phyloP scores from a whole-genome alignment of 2,888 invertebrate species.

The Cabera pusaria region DNA sequence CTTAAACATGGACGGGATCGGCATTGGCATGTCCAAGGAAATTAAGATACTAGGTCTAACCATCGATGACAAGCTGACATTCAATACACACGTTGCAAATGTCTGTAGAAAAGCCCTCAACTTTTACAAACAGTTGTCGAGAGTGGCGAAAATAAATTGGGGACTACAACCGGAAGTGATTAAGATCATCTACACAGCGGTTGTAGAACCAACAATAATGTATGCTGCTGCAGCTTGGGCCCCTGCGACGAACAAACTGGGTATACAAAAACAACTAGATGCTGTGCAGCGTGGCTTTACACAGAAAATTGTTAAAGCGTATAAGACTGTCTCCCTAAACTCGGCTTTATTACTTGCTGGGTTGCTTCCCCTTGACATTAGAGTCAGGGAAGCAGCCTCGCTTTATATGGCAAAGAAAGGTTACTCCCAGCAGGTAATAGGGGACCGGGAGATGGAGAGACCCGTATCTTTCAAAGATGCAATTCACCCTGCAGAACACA shows the following conservation, averaged over 20 bases:
- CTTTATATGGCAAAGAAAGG: conserved; percentile 12
- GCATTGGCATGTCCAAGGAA: not conserved
- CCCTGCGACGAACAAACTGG: not conserved
- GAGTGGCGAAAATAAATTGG: not conserved
- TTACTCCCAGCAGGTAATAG: not conserved
- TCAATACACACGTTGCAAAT: not conserved
- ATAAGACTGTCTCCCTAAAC: conserved; percentile 23
- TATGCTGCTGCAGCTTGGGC: conserved; percentile 8
- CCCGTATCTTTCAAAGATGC: too few relatives aligned
- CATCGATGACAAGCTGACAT: not conserved
- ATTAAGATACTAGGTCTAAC: not conserved
- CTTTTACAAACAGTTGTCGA: conserved; percentile 1
- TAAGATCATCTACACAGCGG: conserved; percentile 5
- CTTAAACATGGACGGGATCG: not conserved
- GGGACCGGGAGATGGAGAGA: not conserved
- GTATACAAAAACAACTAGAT: conserved; percentile 3
- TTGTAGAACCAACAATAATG: conserved; percentile 6
- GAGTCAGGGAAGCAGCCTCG: conserved; percentile 11
- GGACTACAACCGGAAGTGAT: conserved; percentile 7
- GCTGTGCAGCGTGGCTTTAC: conserved; percentile 18
- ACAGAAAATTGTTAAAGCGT: conserved; percentile 14
- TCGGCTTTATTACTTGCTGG: conserved; percentile 18
- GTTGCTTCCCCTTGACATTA: conserved; percentile 14
- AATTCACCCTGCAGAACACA: conserved; percentile 10
- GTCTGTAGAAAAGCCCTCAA: not conserved